phyloP scores from a whole-genome alignment of 2,113 vertebrate species.

The Pholis gunnellus region DNA sequence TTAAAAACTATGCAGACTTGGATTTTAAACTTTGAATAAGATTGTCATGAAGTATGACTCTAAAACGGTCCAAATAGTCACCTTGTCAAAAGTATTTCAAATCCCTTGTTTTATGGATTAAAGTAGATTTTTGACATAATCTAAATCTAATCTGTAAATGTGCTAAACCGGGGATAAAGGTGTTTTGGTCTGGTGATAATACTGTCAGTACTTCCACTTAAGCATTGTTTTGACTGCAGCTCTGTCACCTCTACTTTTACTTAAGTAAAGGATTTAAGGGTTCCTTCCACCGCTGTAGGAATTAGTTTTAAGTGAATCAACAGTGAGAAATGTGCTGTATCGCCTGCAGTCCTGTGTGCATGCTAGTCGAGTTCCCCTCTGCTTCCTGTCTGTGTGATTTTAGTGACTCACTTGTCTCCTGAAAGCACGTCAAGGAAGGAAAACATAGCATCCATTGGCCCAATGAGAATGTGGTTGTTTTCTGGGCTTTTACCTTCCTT shows the following conservation, averaged over 20 bases:
- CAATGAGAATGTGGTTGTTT: conserved; percentile 26
- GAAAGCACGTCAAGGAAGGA: conserved; percentile 60
- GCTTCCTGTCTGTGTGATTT: conserved; percentile 54
- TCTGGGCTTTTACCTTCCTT: conserved; percentile 49
- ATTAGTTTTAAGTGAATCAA: background rate
- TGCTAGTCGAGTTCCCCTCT: background rate
- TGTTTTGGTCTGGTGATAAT: too few species aligned
- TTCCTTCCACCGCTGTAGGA: too few species aligned
- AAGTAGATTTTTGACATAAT: too few species aligned
- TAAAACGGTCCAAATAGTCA: too few species aligned
- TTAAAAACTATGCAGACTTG: too few species aligned
- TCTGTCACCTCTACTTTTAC: background rate
- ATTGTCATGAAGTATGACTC: too few species aligned
- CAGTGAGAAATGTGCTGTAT: background rate
- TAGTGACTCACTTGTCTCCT: conserved; percentile 3
- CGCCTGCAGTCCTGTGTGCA: conserved; percentile 4
- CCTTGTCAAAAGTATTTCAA: too few species aligned
- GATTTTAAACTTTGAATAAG: too few species aligned
- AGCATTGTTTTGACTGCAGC: background rate
- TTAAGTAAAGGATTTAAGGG: background rate
- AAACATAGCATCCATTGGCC: conserved; percentile 32
- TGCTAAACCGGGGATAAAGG: too few species aligned
- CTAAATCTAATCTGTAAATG: too few species aligned
- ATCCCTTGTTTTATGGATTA: too few species aligned
- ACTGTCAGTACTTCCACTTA: background rate